A percentile compares a stretch with the other conserved stretches of the same genome.
Evolutionary conservation across 1,140 invertebrate species (phyloP).

Genomic region (Drosophila jambulina): DNA sequence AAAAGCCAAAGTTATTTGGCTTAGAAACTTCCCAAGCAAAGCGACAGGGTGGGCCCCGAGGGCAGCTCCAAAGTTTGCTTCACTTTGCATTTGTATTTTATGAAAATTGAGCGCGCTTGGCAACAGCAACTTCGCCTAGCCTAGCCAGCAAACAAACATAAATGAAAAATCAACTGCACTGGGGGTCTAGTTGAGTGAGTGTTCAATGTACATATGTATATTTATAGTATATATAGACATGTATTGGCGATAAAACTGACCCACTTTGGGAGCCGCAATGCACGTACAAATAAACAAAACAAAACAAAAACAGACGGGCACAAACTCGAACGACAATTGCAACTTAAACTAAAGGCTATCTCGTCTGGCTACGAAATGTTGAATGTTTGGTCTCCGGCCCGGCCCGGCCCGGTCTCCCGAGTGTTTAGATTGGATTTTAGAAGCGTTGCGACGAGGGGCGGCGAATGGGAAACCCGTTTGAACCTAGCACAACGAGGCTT

Average conservation of each 20-base stretch:
- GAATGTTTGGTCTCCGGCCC: conserved; percentile 34
- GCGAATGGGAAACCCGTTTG: conserved; percentile 44
- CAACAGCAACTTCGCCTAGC: conserved; percentile 46
- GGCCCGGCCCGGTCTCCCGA: conserved; percentile 15
- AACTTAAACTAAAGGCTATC: conserved; percentile 58
- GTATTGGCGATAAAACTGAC: conserved; percentile 75
- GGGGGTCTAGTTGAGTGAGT: conserved; percentile 27
- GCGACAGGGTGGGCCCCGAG: neutral
- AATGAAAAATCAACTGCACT: conserved; percentile 44
- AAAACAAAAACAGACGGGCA: conserved; percentile 14
- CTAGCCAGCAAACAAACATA: conserved; percentile 19
- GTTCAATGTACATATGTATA: conserved; percentile 7
- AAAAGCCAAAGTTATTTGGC: neutral
- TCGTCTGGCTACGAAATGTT: conserved; percentile 44
- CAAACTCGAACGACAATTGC: conserved; percentile 50
- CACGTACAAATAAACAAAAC: conserved; percentile 40
- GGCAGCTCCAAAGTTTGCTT: conserved; percentile 27
- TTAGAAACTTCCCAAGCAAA: neutral
- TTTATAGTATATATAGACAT: conserved; percentile 18
- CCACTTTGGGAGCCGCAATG: conserved; percentile 63
- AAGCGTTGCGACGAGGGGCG: neutral
- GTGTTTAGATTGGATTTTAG: conserved; percentile 11
- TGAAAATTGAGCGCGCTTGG: conserved; percentile 67
- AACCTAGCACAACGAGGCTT: conserved; percentile 29
- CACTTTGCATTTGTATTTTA: conserved; percentile 24